phyloP scores from a whole-genome alignment of 2,888 invertebrate species.

The Agonum fuliginosum region DNA sequence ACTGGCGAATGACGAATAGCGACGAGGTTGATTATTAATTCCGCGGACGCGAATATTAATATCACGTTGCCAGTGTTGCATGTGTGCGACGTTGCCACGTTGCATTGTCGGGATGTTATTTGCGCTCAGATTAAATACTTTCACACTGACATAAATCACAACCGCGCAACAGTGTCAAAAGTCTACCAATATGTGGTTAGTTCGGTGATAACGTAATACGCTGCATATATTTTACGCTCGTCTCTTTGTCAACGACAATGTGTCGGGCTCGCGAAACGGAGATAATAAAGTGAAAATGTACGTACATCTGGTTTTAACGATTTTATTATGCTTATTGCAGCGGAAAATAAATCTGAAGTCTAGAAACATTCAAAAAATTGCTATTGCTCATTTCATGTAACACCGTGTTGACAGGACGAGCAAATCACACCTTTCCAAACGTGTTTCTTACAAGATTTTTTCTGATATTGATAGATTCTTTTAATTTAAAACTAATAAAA shows the following conservation, averaged over 20 bases:
- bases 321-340: no score
- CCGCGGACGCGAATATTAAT: background rate
- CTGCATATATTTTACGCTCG: constrained; percentile 3
- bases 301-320: no score
- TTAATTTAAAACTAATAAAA: no score
- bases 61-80: background rate
- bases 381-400: no score
- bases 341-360: no score
- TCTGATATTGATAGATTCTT: no score
- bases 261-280: background rate
- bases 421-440: no score
- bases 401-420: no score
- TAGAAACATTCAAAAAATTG: no score
- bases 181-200: background rate
- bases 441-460: no score
- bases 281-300: background rate
- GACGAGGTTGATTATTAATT: background rate
- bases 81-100: background rate
- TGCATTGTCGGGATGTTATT: constrained; percentile 25
- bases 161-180: constrained; percentile 1
- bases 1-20: background rate
- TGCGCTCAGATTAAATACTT: constrained; percentile 40
- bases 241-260: background rate
- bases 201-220: constrained; percentile 16
- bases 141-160: constrained; percentile 22